Percentiles rank a stretch among this genome's conserved stretches.
Evolutionary conservation across 1,140 invertebrate species (phyloP).

Genomic region (Oryctes rhinoceros): DNA sequence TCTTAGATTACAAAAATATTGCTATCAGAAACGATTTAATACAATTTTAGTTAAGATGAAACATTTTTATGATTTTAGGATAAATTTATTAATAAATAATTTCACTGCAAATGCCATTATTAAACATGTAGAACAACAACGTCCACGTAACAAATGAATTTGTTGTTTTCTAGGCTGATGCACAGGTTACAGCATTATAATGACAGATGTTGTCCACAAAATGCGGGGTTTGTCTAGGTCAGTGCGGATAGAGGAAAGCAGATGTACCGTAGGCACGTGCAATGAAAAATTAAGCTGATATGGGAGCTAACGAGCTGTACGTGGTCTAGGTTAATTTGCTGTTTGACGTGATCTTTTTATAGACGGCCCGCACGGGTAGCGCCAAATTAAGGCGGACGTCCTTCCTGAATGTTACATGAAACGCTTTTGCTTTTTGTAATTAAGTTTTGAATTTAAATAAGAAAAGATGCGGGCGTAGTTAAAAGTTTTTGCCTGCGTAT

Average conservation of each 20-base stretch:
- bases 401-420: not conserved
- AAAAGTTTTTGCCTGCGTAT: too few species aligned
- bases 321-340: not conserved
- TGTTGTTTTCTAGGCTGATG: not conserved
- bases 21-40: too few species aligned
- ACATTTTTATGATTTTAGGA: too few species aligned
- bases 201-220: not conserved
- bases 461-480: not conserved
- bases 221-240: not conserved
- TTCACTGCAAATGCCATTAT: too few species aligned
- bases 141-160: not conserved
- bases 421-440: not conserved
- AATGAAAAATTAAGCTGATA: slow-evolving; percentile 21
- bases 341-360: not conserved
- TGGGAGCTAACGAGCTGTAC: slow-evolving; percentile 12
- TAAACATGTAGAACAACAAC: too few species aligned
- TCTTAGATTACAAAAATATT: too few species aligned
- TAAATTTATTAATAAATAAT: too few species aligned
- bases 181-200: not conserved
- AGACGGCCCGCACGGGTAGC: not conserved
- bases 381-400: not conserved
- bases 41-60: too few species aligned
- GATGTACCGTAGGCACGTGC: slow-evolving; percentile 22
- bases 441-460: not conserved
- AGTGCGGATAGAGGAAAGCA: not conserved